phyloP scores from a whole-genome alignment of 2,797 vertebrate genomes.

The Hippopotamyrus pictus region DNA sequence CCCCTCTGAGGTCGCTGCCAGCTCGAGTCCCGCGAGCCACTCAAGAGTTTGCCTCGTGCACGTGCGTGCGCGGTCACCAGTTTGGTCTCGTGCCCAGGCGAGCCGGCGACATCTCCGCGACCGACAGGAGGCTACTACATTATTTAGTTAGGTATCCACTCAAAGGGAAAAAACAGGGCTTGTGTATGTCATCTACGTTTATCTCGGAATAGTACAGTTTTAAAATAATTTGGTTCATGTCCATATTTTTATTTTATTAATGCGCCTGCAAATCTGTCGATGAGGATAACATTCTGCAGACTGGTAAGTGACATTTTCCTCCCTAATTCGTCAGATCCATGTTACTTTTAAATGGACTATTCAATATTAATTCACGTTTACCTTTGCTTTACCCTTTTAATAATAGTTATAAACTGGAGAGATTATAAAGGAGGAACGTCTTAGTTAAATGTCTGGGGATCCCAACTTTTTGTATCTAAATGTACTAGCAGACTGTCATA shows the following conservation, averaged over 20 bases:
- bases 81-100: conserved; percentile 7
- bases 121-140: background rate
- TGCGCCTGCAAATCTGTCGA: background rate
- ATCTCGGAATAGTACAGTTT: background rate
- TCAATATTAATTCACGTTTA: background rate
- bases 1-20: background rate
- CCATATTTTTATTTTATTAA: background rate
- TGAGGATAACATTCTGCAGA: background rate
- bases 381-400: background rate
- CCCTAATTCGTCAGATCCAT: background rate
- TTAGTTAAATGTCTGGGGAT: background rate
- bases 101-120: background rate
- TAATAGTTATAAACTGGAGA: background rate
- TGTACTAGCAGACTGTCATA: background rate
- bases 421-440: background rate
- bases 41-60: background rate
- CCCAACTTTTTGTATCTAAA: background rate
- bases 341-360: background rate
- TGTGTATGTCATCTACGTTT: background rate
- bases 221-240: background rate
- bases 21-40: background rate
- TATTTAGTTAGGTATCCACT: background rate
- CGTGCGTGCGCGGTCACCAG: background rate
- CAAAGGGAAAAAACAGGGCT: background rate
- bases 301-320: background rate